phyloP scores from a whole-genome alignment of 2,113 vertebrate genomes.

The Sarotherodon lohbergeri region DNA sequence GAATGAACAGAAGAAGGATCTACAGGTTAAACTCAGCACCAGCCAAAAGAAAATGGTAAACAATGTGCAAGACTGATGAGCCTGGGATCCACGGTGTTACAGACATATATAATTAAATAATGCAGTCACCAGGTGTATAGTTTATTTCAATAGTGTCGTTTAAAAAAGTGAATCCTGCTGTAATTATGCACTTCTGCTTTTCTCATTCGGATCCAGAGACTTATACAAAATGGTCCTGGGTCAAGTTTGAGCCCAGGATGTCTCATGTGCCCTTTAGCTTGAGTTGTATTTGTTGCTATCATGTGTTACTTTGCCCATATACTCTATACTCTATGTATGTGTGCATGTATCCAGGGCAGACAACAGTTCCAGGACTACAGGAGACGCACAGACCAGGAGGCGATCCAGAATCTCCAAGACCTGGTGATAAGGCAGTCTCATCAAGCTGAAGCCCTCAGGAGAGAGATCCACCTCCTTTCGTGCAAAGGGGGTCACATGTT shows the following conservation, averaged over 20 bases:
- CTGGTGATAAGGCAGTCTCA: slow-evolving; percentile 52
- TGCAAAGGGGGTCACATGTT: slow-evolving; percentile 68
- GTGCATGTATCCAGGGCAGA: slow-evolving; percentile 51
- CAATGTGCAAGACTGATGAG: not conserved
- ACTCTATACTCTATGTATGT: not conserved
- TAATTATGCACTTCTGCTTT: not conserved
- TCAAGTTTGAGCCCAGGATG: not conserved
- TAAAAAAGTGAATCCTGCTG: not conserved
- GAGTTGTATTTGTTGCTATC: not conserved
- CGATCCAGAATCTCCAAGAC: slow-evolving; percentile 62
- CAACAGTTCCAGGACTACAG: slow-evolving; percentile 72
- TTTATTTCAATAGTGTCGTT: not conserved
- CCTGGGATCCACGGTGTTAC: not conserved
- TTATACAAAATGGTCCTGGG: not conserved
- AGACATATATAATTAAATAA: not conserved
- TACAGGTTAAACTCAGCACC: slow-evolving; percentile 73
- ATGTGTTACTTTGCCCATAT: not conserved
- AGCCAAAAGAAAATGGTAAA: slow-evolving; percentile 74
- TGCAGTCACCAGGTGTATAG: not conserved
- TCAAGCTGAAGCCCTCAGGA: slow-evolving; percentile 59
- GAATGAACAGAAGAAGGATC: slow-evolving; percentile 69
- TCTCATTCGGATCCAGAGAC: not conserved
- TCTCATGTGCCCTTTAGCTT: not conserved
- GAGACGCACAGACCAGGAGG: slow-evolving; percentile 49
- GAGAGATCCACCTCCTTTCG: slow-evolving; percentile 71